Evolutionary conservation across 2,797 vertebrate species (phyloP), one percentile per base, ranked within the genome.

Genomic region (Sebastes variabilis): DNA sequence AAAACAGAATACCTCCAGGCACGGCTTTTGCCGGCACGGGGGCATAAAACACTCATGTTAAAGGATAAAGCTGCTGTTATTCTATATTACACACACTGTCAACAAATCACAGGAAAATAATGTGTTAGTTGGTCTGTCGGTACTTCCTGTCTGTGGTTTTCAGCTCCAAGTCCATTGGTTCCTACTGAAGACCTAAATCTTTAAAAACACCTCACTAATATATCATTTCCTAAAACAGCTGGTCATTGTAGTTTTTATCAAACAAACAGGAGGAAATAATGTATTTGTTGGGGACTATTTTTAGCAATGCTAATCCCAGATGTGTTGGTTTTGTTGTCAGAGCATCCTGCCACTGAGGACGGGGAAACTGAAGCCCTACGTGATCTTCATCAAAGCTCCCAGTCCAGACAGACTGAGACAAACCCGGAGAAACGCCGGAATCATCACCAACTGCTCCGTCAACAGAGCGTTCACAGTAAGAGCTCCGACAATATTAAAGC

Each of bases 331-430:
- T 79, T 16, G 1, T 64, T 58, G 38, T 42, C 91, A 99, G 97
- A 95, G 92, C 80, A 95, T 98, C 88, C 96, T 93, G 75, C 20
- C 92, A 36, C 93, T 97, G 87, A 92, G 97, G 89, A 97, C 93
- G 0, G 94, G 92, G 62, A 96, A 96, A 66, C 88, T 98, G 85
- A 98, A 97, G 88, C 97, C 97, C n/a, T 99, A 96, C 60, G 88
- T 99, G 75, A 96, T 98, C 93, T 99, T 97, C 85, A 95, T 99
- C 92, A 98, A 97, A 86, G 95, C 97, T 22, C 94, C 97, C 4
- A 95, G 90, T 65, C 78, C 93, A 29, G 96, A 90, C 10, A 92
- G 87, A 70, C 96, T 98, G 96, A 97, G 92, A 65, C 95, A 96
- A 32, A 97, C 96, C 4, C 93, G 97, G 67, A 96, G 91, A 93